A percentile compares a stretch with the other conserved stretches of the same genome.
Evolutionary conservation across 2,113 vertebrate species (phyloP).

Genomic region (Cryptomyrus ogoouensis): DNA sequence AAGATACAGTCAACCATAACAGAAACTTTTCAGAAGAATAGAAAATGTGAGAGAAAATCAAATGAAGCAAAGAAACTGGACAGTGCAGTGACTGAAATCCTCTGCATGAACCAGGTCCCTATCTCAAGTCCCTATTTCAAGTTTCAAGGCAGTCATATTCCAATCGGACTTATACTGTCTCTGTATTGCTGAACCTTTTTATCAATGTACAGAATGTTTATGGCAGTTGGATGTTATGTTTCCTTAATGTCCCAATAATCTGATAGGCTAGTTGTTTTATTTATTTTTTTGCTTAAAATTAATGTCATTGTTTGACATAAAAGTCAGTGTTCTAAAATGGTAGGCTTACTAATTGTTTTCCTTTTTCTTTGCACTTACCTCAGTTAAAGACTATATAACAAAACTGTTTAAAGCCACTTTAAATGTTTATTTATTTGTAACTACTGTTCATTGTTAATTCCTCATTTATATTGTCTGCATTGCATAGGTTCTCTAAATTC

Average conservation of each 20-base stretch:
- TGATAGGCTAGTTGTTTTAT: too few species aligned
- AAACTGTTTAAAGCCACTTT: background rate
- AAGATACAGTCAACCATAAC: too few species aligned
- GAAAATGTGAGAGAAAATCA: too few species aligned
- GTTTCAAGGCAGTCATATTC: background rate
- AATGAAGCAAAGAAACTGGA: background rate
- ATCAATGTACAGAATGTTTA: too few species aligned
- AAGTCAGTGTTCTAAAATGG: background rate
- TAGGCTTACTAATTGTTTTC: background rate
- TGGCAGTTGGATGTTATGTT: too few species aligned
- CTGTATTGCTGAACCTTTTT: background rate
- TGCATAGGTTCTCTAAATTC: too few species aligned
- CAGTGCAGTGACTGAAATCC: background rate
- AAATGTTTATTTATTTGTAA: background rate
- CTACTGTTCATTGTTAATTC: background rate
- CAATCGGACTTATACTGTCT: background rate
- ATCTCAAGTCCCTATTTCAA: background rate
- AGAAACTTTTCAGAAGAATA: too few species aligned
- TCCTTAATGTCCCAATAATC: too few species aligned
- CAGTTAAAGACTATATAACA: background rate
- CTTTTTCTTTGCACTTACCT: background rate
- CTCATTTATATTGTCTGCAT: background rate
- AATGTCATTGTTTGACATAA: background rate
- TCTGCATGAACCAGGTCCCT: background rate
- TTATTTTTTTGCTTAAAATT: background rate